Conservation (phyloP, 2,888 invertebrate species). For the Lepidocyrtinus sp. region DNA sequence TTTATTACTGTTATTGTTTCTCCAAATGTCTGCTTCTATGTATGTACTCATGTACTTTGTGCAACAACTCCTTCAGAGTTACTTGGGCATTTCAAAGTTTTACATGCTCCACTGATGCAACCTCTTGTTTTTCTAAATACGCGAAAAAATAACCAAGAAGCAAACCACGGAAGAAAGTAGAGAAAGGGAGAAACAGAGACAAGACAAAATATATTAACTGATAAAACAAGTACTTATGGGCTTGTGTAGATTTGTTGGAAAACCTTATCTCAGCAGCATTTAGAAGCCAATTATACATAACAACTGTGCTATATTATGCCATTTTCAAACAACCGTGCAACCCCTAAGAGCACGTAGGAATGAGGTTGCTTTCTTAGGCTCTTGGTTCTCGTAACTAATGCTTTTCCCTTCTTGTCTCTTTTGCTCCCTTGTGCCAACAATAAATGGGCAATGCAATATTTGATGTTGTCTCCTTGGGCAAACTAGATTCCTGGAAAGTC, state of each 20-base stretch:
- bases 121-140: not conserved
- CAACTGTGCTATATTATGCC: slow-evolving; percentile 60
- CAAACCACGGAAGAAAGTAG: slow-evolving; percentile 18
- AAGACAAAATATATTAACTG: slow-evolving; percentile 56
- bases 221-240: slow-evolving; percentile 59
- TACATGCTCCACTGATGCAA: not conserved
- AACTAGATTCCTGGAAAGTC: slow-evolving; percentile 24
- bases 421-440: slow-evolving; percentile 53
- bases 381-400: slow-evolving; percentile 24
- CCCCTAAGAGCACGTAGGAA: slow-evolving; percentile 36
- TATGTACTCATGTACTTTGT: slow-evolving; percentile 31
- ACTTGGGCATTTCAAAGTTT: not conserved
- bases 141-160: not conserved
- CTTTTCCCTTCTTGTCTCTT: slow-evolving; percentile 11
- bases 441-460: slow-evolving; percentile 47
- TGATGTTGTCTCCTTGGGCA: slow-evolving; percentile 59
- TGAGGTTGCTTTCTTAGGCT: slow-evolving; percentile 52
- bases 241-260: slow-evolving; percentile 60
- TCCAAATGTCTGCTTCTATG: not conserved
- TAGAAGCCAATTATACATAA: slow-evolving; percentile 70
- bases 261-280: slow-evolving; percentile 69
- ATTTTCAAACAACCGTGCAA: slow-evolving; percentile 44
- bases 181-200: slow-evolving; percentile 21
- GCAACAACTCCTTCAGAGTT: too few species aligned
- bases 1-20: slow-evolving; percentile 44